Evolutionary conservation across 1,140 invertebrate genomes (phyloP).

Genomic region (Megathymus violae): DNA sequence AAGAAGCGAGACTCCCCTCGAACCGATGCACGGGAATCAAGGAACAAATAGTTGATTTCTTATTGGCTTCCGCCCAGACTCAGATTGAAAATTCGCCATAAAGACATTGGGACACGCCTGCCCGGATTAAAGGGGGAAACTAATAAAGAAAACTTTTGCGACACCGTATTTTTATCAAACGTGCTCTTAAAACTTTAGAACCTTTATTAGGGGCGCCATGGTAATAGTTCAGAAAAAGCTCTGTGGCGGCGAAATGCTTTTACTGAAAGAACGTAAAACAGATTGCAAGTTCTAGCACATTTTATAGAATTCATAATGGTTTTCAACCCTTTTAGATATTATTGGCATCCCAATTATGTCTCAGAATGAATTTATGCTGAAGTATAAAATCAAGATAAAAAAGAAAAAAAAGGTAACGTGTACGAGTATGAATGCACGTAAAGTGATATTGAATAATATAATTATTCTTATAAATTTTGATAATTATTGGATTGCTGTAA

Average conservation of each 20-base stretch:
- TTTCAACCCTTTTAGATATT: conserved; percentile 50
- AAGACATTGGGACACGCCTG: conserved; percentile 82
- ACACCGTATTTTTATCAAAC: conserved; percentile 81
- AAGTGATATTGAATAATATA: no score
- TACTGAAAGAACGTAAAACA: conserved; percentile 51
- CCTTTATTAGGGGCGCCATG: conserved; percentile 71
- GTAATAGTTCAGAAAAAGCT: conserved; percentile 71
- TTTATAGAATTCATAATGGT: conserved; percentile 58
- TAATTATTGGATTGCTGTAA: no score
- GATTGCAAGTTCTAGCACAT: conserved; percentile 47
- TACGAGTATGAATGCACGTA: no score
- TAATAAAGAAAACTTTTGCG: conserved; percentile 83
- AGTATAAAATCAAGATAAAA: not conserved
- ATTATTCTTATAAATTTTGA: no score
- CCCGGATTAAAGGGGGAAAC: conserved; percentile 79
- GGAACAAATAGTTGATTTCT: conserved; percentile 83
- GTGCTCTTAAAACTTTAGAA: conserved; percentile 75
- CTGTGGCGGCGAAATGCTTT: conserved; percentile 54
- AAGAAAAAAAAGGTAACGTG: no score
- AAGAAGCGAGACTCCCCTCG: conserved; percentile 74
- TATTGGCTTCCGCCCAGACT: conserved; percentile 80
- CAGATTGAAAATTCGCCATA: conserved; percentile 83
- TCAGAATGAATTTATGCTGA: not conserved
- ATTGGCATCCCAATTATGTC: not conserved
- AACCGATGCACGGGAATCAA: conserved; percentile 76